Evolutionary conservation across 2,888 invertebrate genomes (phyloP), one percentile per base, ranked within the genome.

Genomic region (Callosobruchus maculatus): DNA sequence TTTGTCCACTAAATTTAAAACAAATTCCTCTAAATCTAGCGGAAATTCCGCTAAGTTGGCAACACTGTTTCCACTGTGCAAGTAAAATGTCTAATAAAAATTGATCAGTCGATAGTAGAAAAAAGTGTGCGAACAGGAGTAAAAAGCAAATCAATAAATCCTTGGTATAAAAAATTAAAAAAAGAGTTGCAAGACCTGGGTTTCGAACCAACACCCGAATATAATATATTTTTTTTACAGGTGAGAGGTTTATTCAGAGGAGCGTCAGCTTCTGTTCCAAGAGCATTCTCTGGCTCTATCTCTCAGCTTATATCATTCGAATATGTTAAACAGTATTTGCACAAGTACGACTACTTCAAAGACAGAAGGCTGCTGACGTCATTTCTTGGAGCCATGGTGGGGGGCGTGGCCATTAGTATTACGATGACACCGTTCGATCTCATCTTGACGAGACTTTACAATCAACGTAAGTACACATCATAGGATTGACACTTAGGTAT

Each of bases 381-480:
- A 0, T 89, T 93, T 77, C 81, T 89, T 0, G 92, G 95, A 9
- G 94, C 95, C 82, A 90, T 94, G 83, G 86, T 94, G 21, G 94
- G 95, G 76, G 96, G 96, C 0, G 88, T 93, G 67, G 91, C 91
- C 70, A 92, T 96, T 22, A 93, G 93, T 4, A 80, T 93, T 0
- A 89, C 91, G 76, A 94, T 96, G 90, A 95, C 96, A 74, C 97
- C 97, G 0, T 93, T 97, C 83, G 97, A 97, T 86, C 93, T 96
- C 49, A 90, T 94, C 78, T 92, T 95, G 70, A 95, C 96, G n/a
- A 90, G 97, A 78, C 89, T 97, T 75, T 97, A 95, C 84, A 97
- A 97, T 88, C 96, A 97, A 91, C 94, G 94, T 92, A 89, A 85
- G 85, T 83, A 68, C 1, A 0, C 18, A 49, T 49, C 7, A 5